Base-by-base conservation (phyloP, 2,113 vertebrate species). In the Circaetus gallicus region DNA sequence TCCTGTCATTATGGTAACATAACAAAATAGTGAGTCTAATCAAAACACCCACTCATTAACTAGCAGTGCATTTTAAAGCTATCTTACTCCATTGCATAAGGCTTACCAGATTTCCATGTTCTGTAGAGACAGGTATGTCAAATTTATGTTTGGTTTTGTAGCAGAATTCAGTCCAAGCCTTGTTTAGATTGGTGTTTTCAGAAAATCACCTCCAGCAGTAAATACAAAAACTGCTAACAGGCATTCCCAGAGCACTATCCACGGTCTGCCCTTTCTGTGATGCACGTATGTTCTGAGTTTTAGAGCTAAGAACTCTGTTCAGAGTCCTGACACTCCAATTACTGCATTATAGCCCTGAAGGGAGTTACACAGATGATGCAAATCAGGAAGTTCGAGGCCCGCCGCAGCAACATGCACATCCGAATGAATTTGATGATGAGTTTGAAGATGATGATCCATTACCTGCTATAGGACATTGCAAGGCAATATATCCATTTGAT, bases 381-480 rank as follows among this genome's bases (percentile, higher is more conserved):
- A 99, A 97, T 53, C 99, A 99, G 96, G 99, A 99, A 95, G 98
- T 99, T 58, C 98, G 98, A 86, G 98, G 98, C 7, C 99, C 99
- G 7, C 97, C 98, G 0, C 98, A 99, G 61, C 98, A 98, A 0
- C 98, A 98, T 1, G 97, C 98, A 59, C 98, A 98, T 17, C 98
- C 99, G 16, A 98, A 32, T 63, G 99, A 99, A 94, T 99, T 99
- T 85, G 99, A 99, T n/a, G 99, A 99, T 32, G 99, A 99, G 79
- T 99, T 99, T 91, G 99, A 99, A 67, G 99, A 99, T 28, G 99
- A 99, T 13, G 99, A 99, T 86, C 99, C 99, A 0, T 98, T 99
- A 80, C 99, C 99, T 10, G 99, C 99, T 90, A 99, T 99, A 71
- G 99, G 99, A 91, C 99, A 99, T 73, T 99, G 99, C 98, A 99